Base-by-base conservation (phyloP, 2,113 vertebrate species). In the Marmota monax region DNA sequence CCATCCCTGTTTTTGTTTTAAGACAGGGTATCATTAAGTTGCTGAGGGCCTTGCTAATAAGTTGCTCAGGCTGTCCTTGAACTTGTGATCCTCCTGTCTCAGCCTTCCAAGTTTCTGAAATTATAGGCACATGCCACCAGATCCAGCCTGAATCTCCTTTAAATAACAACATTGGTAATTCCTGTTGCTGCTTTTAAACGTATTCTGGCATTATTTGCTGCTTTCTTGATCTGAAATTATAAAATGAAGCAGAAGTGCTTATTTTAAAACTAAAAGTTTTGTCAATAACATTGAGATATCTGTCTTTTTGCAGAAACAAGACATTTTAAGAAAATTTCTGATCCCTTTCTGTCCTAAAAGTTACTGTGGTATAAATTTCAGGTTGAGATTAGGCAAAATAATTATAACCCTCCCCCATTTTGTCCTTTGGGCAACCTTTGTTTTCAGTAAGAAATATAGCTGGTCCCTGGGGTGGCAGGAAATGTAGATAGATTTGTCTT, bases 361-460 rank as follows among this genome's bases (percentile, higher is more conserved):
- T 90, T 80, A 56, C 42, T 78, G 51, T 95, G 92, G 67, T 97
- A 12, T 92, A 76, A 89, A 77, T 93, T 91, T 91, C 65, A 86
- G 34, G 7, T 80, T 87, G 72, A 73, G 32, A 42, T 12, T 76
- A 85, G 77, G 53, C 14, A 39, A 7, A 83, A 29, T 86, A 88
- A 45, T 76, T 65, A 73, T 39, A 82, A 45, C 37, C 37, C 48
- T 2, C 32, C 61, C 20, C 7, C 4, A 11, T 27, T 32, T 67
- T 94, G 84, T 90, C 93, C 87, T 95, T 95, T 89, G 86, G 73
- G 88, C 88, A 96, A 5, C 95, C 74, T 96, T 97, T 76, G 56
- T 92, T 72, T 87, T 87, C 13, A 22, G 42, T 93, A 53, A 93
- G 92, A 96, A 92, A 69, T 77, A 29, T 32, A 88, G 0, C 80